These are phyloP conservation scores for Pachymerium ferrugineum DNA, from an alignment of 2,888 invertebrate species.

Conservation along the genomic window DNA sequence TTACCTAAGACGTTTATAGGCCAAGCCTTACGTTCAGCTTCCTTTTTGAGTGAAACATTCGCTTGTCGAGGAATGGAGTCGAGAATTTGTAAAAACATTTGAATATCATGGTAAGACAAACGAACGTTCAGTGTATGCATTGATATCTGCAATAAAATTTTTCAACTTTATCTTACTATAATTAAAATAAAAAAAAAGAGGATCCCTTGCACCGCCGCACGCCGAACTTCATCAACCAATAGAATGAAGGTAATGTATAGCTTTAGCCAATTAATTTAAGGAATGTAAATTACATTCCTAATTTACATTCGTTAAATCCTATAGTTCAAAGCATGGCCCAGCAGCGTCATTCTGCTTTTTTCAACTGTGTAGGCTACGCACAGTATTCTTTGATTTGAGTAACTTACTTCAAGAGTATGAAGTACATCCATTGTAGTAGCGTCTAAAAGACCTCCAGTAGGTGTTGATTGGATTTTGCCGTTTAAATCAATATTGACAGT, in stretches of 20 bases:
- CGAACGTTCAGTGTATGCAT: constrained; percentile 66
- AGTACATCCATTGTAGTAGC: constrained; percentile 38
- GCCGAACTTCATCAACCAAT: no score
- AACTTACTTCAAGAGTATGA: constrained; percentile 42
- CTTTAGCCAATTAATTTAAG: no score
- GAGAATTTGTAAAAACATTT: constrained; percentile 82
- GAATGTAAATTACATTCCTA: no score
- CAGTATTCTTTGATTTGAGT: background rate
- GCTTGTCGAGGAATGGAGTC: constrained; percentile 76
- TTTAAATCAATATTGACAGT: constrained; percentile 68
- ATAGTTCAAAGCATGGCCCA: no score
- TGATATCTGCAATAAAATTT: constrained; percentile 42
- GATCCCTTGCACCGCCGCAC: no score
- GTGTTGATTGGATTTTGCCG: constrained; percentile 38
- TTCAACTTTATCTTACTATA: background rate
- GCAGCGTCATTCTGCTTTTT: no score
- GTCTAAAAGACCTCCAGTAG: constrained; percentile 24
- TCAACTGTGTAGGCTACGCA: background rate
- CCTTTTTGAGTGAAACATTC: constrained; percentile 38
- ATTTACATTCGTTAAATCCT: no score
- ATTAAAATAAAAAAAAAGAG: no score
- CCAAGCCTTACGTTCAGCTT: constrained; percentile 42
- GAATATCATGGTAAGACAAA: constrained; percentile 86
- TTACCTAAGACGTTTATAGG: constrained; percentile 44
- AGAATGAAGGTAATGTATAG: no score